Percentiles rank a stretch among this genome's conserved stretches.
These are phyloP conservation scores for Pycnonotus jocosus DNA, from an alignment of 2,113 vertebrate genomes.

Conservation along the genomic window DNA sequence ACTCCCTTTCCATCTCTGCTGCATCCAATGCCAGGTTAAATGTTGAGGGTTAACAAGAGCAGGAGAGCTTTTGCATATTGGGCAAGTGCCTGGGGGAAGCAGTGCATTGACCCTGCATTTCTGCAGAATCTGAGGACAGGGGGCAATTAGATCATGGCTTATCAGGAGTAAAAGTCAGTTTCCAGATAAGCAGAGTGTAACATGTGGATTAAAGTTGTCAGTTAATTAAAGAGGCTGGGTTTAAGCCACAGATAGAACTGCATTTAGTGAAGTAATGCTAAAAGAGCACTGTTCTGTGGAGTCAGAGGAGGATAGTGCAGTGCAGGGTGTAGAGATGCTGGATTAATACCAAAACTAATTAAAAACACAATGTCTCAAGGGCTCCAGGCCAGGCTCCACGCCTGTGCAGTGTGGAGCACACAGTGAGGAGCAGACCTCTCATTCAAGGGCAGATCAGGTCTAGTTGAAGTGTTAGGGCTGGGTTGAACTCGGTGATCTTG, in stretches of 20 bases:
- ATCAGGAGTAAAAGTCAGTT: background rate
- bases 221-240: background rate
- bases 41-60: accelerated
- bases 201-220: background rate
- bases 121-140: background rate
- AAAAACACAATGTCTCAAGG: background rate
- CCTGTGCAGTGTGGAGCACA: background rate
- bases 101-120: accelerated
- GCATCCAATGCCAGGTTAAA: background rate
- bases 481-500: background rate
- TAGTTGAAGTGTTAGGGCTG: background rate
- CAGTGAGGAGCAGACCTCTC: background rate
- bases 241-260: background rate
- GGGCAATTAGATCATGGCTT: background rate
- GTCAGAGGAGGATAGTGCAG: accelerated
- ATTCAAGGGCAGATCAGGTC: background rate
- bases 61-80: background rate
- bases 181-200: background rate
- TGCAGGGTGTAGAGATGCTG: background rate
- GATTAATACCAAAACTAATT: conserved; percentile 7
- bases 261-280: background rate
- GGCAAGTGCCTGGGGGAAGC: background rate
- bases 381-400: background rate
- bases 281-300: background rate
- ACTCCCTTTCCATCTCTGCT: background rate